Conservation (phyloP, 1,140 invertebrate genomes). For the Chelonus insularis region DNA sequence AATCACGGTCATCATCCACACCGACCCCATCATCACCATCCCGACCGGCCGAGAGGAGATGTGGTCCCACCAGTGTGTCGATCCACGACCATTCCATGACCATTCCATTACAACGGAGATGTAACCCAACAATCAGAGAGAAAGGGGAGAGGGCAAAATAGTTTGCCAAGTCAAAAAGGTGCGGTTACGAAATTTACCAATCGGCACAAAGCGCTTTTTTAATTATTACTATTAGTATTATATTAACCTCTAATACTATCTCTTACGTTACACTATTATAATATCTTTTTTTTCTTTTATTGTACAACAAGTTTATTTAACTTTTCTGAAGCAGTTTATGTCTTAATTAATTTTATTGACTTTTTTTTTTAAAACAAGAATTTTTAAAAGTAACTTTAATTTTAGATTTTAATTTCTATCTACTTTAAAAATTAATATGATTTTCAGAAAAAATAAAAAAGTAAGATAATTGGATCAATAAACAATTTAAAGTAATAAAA, state of each 20-base stretch:
- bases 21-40: conserved; percentile 29
- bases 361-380: too few relatives aligned
- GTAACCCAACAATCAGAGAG: conserved; percentile 80
- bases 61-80: conserved; percentile 38
- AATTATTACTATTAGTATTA: conserved; percentile 32
- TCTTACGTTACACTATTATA: not conserved
- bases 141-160: conserved; percentile 73
- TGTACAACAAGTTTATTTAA: not conserved
- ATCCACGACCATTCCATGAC: conserved; percentile 54
- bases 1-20: conserved; percentile 22
- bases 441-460: too few relatives aligned
- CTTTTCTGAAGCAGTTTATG: too few relatives aligned
- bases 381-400: too few relatives aligned
- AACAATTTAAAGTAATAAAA: too few relatives aligned
- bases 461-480: too few relatives aligned
- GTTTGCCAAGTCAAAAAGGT: conserved; percentile 78
- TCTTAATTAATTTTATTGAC: too few relatives aligned
- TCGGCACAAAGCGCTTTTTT: conserved; percentile 51
- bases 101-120: conserved; percentile 60
- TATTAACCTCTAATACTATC: conserved; percentile 31
- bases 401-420: too few relatives aligned
- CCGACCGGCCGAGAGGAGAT: conserved; percentile 30
- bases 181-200: conserved; percentile 58
- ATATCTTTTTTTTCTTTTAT: not conserved
- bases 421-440: too few relatives aligned